These are phyloP conservation scores for Penaeus chinensis DNA, from an alignment of 1,140 invertebrate genomes.

Conservation along the genomic window DNA sequence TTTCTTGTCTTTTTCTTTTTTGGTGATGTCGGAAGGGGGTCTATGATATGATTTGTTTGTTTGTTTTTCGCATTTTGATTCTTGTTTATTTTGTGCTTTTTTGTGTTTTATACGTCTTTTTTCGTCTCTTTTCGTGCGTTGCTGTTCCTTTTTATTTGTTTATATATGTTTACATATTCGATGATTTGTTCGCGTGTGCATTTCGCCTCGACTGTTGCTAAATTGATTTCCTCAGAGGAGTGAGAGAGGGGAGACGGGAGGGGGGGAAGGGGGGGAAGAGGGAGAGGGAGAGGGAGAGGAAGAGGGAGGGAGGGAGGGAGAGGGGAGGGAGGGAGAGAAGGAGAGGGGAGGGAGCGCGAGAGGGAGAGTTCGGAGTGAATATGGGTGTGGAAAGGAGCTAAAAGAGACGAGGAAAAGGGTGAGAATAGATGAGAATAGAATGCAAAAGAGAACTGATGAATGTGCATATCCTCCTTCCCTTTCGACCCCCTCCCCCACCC, in stretches of 20 bases:
- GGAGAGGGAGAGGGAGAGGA: conserved; percentile 24
- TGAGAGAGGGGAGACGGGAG: background rate
- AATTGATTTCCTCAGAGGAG: conserved; percentile 30
- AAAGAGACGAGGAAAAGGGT: too few species aligned
- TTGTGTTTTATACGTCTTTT: too few species aligned
- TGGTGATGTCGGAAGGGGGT: too few species aligned
- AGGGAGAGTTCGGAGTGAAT: too few species aligned
- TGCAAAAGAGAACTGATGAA: too few species aligned
- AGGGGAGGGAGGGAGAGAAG: background rate
- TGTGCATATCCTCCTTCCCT: too few species aligned
- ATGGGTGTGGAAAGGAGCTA: too few species aligned
- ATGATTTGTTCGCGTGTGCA: background rate
- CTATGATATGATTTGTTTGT: too few species aligned
- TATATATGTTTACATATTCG: background rate
- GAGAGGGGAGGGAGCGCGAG: conserved; percentile 8
- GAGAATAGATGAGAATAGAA: too few species aligned
- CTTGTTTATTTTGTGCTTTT: too few species aligned
- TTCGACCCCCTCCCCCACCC: too few species aligned
- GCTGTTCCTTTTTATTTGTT: background rate
- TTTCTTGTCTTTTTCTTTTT: background rate
- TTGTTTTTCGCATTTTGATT: too few species aligned
- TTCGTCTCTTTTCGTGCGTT: background rate
- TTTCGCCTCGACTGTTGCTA: background rate
- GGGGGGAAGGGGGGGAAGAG: background rate
- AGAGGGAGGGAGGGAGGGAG: background rate